A percentile compares a stretch with the other conserved stretches of the same genome.
Conservation (phyloP, 2,888 invertebrate genomes). For the Caenorhabditis drosophilae region DNA sequence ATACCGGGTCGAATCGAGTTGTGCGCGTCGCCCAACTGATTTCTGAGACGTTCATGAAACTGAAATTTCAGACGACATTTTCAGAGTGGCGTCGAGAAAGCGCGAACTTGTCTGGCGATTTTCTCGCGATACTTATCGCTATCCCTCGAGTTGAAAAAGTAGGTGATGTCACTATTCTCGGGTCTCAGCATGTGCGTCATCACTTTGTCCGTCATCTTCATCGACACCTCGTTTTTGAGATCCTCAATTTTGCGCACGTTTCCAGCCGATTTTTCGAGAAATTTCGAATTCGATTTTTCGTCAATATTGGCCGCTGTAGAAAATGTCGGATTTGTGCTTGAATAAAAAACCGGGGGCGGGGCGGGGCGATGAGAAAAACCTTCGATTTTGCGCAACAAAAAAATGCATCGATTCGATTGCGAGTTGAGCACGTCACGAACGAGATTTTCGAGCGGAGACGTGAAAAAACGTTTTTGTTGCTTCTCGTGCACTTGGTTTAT, state of each 20-base stretch:
- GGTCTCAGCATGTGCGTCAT: conserved; percentile 40
- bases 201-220: conserved; percentile 33
- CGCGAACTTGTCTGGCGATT: conserved; percentile 40
- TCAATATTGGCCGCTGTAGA: conserved; percentile 6
- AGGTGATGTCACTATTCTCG: conserved; percentile 39
- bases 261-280: conserved; percentile 30
- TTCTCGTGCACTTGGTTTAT: conserved; percentile 54
- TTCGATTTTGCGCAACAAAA: conserved; percentile 36
- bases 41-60: conserved; percentile 16
- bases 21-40: too few species aligned
- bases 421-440: conserved; percentile 30
- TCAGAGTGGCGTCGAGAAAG: conserved; percentile 34
- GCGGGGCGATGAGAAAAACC: too few species aligned
- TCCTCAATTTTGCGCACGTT: conserved; percentile 32
- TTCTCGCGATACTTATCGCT: conserved; percentile 47
- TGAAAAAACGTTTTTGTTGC: conserved; percentile 54
- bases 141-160: conserved; percentile 40
- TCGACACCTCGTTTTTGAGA: conserved; percentile 36
- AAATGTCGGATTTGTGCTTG: too few species aligned
- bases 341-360: too few species aligned
- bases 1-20: too few species aligned
- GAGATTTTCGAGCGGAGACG: conserved; percentile 46
- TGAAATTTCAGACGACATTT: conserved; percentile 13
- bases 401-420: conserved; percentile 30
- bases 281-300: conserved; percentile 19